Evolutionary conservation across 37 sponge, comb jelly and placozoan species (phyloP).

Genomic region (Chondrosia reniformis): DNA sequence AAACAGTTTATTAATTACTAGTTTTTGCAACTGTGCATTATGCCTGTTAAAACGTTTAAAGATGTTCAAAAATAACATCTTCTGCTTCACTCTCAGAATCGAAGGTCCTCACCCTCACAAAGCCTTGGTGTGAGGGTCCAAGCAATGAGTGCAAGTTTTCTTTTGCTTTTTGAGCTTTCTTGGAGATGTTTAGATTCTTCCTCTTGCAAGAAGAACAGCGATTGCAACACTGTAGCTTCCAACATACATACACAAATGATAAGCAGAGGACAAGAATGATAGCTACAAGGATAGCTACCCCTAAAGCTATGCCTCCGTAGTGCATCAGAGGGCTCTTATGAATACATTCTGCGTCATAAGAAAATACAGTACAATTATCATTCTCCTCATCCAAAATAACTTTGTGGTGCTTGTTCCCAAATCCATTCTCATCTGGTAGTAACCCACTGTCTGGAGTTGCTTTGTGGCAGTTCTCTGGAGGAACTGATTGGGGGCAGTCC

Average conservation of each 20-base stretch:
- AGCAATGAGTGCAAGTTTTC: conserved; percentile 43
- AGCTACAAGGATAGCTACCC: neutral
- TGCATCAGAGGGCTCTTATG: no score
- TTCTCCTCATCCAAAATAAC: neutral
- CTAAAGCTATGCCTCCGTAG: no score
- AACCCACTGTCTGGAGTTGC: neutral
- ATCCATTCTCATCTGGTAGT: no score
- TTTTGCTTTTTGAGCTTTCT: conserved; percentile 11
- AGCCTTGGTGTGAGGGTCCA: conserved; percentile 48
- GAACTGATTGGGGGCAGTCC: neutral
- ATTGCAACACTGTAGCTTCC: no score
- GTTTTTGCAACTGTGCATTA: neutral
- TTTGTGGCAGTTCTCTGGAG: neutral
- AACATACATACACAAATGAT: no score
- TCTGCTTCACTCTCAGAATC: conserved; percentile 75
- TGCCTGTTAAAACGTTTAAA: neutral
- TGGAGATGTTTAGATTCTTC: neutral
- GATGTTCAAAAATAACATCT: neutral
- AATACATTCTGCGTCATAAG: no score
- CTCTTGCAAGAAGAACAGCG: no score
- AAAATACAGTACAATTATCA: neutral
- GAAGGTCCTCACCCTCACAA: conserved; percentile 47
- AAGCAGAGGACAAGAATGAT: neutral
- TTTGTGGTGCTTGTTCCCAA: no score
- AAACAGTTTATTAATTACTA: neutral